Percentiles rank a stretch among this genome's conserved stretches.
These are phyloP conservation scores for Microcebus tavaratra DNA, from an alignment of 2,113 vertebrate genomes.

Conservation along the genomic window DNA sequence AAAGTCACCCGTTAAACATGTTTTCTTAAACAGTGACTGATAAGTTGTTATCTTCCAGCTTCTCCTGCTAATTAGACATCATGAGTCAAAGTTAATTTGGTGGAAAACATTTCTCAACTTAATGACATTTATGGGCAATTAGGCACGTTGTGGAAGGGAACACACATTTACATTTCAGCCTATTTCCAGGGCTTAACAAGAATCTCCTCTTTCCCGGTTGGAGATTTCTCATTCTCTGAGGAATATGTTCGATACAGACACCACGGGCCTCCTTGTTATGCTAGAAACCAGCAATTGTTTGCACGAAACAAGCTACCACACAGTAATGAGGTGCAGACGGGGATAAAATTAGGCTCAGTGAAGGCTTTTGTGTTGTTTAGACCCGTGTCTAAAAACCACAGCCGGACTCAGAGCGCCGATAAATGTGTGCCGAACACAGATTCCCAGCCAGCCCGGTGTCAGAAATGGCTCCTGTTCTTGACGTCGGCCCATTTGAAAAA, in stretches of 20 bases:
- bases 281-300: constrained; percentile 70
- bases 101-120: constrained; percentile 89
- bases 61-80: constrained; percentile 87
- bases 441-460: not conserved
- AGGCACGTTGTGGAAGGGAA: constrained; percentile 78
- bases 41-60: constrained; percentile 84
- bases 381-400: rapidly evolving
- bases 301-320: constrained; percentile 49
- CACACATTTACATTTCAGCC: constrained; percentile 78
- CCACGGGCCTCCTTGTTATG: constrained; percentile 80
- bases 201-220: constrained; percentile 75
- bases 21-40: constrained; percentile 81
- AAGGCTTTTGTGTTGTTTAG: not conserved
- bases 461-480: not conserved
- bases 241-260: constrained; percentile 73
- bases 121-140: constrained; percentile 92
- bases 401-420: not conserved
- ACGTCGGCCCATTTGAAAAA: no score
- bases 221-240: constrained; percentile 79
- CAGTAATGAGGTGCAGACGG: constrained; percentile 77
- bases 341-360: constrained; percentile 56
- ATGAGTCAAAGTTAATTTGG: constrained; percentile 89
- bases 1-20: constrained; percentile 76
- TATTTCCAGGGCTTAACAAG: constrained; percentile 80
- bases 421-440: rapidly evolving